Percentiles rank a stretch among this genome's conserved stretches.
phyloP scores from a whole-genome alignment of 2,888 invertebrate species.

The Eugnorisma glareosa region DNA sequence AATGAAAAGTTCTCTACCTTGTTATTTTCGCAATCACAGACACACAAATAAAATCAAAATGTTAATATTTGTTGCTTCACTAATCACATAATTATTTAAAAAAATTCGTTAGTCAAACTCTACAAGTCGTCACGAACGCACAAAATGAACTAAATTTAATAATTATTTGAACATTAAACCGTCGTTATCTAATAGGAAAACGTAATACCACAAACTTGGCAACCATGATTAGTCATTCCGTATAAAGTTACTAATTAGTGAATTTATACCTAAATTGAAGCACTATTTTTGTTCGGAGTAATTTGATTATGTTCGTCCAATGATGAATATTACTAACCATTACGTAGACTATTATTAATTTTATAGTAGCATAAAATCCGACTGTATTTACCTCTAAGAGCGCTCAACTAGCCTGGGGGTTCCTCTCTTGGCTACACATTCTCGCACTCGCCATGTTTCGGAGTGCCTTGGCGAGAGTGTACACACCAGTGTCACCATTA shows the following conservation, averaged over 20 bases:
- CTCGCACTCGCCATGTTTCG: background rate
- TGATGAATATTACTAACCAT: background rate
- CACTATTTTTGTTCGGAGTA: background rate
- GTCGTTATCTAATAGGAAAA: conserved; percentile 57
- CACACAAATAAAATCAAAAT: background rate
- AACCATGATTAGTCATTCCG: conserved; percentile 7
- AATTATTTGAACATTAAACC: conserved; percentile 30
- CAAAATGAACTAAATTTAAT: conserved; percentile 33
- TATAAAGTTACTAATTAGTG: conserved; percentile 20
- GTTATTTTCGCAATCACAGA: background rate
- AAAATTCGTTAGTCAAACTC: background rate
- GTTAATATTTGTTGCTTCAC: accelerated
- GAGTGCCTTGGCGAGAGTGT: background rate
- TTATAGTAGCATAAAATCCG: background rate
- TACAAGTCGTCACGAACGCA: background rate
- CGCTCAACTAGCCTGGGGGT: background rate
- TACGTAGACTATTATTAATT: background rate
- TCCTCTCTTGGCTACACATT: background rate
- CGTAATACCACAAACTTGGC: conserved; percentile 3
- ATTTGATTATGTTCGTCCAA: background rate
- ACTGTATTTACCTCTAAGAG: background rate
- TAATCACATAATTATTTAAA: background rate
- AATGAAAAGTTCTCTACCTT: background rate
- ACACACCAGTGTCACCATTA: too few relatives aligned
- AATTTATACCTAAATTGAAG: conserved; percentile 10